Evolutionary conservation across 2,113 vertebrate species (phyloP).

Genomic region (Epinephelus lanceolatus): DNA sequence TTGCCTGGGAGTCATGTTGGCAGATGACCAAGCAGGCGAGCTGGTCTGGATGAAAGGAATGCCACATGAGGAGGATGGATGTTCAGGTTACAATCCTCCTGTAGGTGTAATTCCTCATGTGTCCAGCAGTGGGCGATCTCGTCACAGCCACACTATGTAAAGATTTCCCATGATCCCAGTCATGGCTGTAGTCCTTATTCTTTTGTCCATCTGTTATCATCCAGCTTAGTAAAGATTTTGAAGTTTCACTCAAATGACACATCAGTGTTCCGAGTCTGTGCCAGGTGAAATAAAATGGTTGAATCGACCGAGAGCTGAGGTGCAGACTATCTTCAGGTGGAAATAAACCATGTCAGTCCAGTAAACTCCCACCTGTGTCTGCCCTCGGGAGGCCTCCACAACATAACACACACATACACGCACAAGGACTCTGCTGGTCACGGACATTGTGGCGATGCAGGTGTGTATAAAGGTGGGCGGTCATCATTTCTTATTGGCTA

Average conservation of each 20-base stretch:
- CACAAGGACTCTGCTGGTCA: constrained; percentile 45
- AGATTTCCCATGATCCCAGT: neutral
- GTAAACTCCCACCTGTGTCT: constrained; percentile 11
- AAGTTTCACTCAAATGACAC: neutral
- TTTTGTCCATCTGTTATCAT: constrained; percentile 5
- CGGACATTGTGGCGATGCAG: constrained; percentile 22
- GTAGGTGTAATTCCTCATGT: constrained; percentile 13
- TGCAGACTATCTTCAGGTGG: constrained; percentile 8
- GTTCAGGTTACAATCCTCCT: constrained; percentile 11
- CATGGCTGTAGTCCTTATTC: constrained; percentile 6
- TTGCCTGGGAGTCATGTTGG: neutral
- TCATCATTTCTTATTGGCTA: constrained; percentile 95
- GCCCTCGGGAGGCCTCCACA: neutral
- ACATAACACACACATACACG: constrained; percentile 10
- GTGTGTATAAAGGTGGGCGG: neutral
- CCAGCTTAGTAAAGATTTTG: constrained; percentile 3
- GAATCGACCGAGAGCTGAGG: constrained; percentile 4
- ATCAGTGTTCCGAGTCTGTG: neutral
- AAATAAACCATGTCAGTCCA: neutral
- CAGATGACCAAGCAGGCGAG: neutral
- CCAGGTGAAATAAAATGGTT: constrained; percentile 7
- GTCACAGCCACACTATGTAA: neutral
- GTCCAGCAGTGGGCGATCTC: constrained; percentile 69
- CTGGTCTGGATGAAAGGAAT: neutral
- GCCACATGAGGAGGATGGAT: neutral